phyloP scores from a whole-genome alignment of 2,797 vertebrate genomes.

The Pyrocephalus nanus region DNA sequence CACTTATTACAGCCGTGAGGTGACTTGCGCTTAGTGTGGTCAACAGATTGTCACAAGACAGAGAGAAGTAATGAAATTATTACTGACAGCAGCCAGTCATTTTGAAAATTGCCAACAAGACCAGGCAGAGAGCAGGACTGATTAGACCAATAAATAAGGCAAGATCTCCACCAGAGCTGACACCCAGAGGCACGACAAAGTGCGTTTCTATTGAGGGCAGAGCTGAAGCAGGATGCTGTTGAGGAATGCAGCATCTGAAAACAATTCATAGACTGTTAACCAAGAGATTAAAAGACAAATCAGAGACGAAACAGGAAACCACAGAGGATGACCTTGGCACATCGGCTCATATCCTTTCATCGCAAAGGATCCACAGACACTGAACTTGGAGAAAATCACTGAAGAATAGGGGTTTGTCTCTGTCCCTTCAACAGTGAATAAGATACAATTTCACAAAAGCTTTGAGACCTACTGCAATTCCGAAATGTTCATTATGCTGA shows the following conservation, averaged over 20 bases:
- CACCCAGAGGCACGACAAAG: neutral
- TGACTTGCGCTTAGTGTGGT: neutral
- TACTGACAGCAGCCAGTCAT: neutral
- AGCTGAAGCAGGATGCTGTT: neutral
- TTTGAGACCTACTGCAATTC: neutral
- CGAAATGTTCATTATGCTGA: neutral
- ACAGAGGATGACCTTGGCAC: neutral
- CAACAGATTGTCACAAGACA: conserved; percentile 7
- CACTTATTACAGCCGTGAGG: neutral
- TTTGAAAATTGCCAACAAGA: neutral
- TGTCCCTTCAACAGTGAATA: neutral
- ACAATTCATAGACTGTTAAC: neutral
- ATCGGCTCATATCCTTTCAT: neutral
- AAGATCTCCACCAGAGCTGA: neutral
- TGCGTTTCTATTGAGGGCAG: neutral
- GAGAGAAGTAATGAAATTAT: neutral
- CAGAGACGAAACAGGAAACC: neutral
- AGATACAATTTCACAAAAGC: neutral
- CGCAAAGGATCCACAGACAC: neutral
- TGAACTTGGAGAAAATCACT: neutral
- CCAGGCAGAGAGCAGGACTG: neutral
- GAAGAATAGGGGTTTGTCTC: neutral
- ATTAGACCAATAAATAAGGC: neutral
- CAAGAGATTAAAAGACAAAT: neutral
- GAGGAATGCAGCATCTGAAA: neutral